Evolutionary conservation across 1,140 invertebrate genomes (phyloP).

Genomic region (Amyelois transitella): DNA sequence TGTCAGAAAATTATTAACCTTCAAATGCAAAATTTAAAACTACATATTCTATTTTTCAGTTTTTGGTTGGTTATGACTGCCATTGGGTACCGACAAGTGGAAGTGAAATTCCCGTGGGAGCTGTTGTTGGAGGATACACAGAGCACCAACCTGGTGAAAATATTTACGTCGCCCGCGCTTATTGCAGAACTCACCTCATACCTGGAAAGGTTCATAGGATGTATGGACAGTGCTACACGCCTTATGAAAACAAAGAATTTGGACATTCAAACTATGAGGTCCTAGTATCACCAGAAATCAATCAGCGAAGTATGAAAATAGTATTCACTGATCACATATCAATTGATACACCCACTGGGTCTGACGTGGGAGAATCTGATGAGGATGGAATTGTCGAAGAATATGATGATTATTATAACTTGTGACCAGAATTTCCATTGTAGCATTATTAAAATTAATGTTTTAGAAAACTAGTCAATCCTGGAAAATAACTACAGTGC

Average conservation of each 20-base stretch:
- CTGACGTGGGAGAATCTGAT: too few relatives aligned
- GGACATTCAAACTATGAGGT: slow-evolving; percentile 30
- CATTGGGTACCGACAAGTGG: slow-evolving; percentile 77
- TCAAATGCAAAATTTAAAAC: too few relatives aligned
- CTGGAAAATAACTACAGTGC: too few relatives aligned
- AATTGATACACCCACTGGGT: slow-evolving; percentile 1
- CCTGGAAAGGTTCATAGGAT: slow-evolving; percentile 75
- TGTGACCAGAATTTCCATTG: too few relatives aligned
- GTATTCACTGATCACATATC: neutral
- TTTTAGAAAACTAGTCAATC: too few relatives aligned
- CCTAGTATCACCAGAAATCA: slow-evolving; percentile 75
- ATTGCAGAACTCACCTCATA: slow-evolving; percentile 76
- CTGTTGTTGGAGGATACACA: slow-evolving; percentile 78
- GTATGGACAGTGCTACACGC: slow-evolving; percentile 84
- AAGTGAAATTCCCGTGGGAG: slow-evolving; percentile 79
- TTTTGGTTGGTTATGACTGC: slow-evolving; percentile 17
- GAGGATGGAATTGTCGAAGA: too few relatives aligned
- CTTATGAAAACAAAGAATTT: slow-evolving; percentile 79
- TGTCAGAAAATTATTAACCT: too few relatives aligned
- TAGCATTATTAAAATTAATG: too few relatives aligned
- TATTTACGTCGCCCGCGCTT: slow-evolving; percentile 77
- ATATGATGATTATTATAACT: too few relatives aligned
- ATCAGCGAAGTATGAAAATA: slow-evolving; percentile 78
- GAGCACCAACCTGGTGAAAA: slow-evolving; percentile 75
- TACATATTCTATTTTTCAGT: slow-evolving; percentile 9